These are phyloP conservation scores for Sesamia nonagrioides DNA, from an alignment of 1,140 invertebrate species.

Conservation along the genomic window DNA sequence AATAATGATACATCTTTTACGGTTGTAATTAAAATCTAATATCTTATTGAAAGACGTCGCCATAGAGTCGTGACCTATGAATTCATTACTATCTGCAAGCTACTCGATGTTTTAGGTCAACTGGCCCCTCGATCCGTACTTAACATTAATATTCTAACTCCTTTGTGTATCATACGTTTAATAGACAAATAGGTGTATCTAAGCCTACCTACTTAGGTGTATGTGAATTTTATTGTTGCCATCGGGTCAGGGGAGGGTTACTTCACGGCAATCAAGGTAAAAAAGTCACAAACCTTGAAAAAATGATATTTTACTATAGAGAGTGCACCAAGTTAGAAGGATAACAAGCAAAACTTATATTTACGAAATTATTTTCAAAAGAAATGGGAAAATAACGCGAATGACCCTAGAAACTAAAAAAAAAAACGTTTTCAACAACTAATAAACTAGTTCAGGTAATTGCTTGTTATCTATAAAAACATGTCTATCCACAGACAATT, in stretches of 20 bases:
- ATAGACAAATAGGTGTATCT: neutral
- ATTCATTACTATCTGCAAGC: slow-evolving; percentile 48
- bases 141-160: slow-evolving; percentile 42
- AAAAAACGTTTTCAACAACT: neutral
- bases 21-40: neutral
- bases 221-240: neutral
- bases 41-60: neutral
- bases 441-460: slow-evolving; percentile 22
- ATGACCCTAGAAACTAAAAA: neutral
- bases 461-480: slow-evolving; percentile 25
- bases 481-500: slow-evolving; percentile 17
- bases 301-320: neutral
- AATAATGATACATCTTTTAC: slow-evolving; percentile 2
- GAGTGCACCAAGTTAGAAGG: neutral
- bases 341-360: neutral
- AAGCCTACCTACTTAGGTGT: no score
- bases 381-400: neutral
- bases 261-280: neutral
- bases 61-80: slow-evolving; percentile 52
- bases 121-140: slow-evolving; percentile 35
- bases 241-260: neutral
- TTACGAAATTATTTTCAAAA: neutral
- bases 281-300: neutral
- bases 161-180: slow-evolving; percentile 40
- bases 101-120: slow-evolving; percentile 47